Evolutionary conservation across 2,113 vertebrate genomes (phyloP).

Genomic region (Butorides virescens): DNA sequence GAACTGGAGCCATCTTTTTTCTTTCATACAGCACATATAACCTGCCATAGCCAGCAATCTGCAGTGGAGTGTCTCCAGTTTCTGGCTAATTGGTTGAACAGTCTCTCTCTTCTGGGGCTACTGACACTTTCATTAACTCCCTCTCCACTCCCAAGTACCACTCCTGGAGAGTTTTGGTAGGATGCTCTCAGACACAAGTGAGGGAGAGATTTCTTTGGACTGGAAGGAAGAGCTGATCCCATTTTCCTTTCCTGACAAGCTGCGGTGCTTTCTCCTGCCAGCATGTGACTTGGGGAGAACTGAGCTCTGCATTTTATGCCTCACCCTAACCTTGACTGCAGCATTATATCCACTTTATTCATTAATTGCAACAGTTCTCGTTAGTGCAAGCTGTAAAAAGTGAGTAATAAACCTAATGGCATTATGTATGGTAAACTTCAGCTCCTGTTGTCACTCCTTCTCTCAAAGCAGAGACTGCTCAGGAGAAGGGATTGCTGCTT

Average conservation of each 20-base stretch:
- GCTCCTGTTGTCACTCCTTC: background rate
- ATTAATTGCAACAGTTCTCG: background rate
- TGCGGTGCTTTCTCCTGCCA: background rate
- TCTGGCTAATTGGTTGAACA: background rate
- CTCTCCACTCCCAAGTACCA: background rate
- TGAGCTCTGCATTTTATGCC: background rate
- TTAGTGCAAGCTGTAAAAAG: background rate
- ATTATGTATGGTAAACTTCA: background rate
- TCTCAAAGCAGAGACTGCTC: background rate
- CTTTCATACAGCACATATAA: background rate
- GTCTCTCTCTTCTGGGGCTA: background rate
- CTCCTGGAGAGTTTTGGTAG: background rate
- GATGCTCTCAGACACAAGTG: background rate
- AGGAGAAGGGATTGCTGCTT: background rate
- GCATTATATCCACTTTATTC: background rate
- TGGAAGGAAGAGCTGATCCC: background rate
- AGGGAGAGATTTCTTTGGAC: background rate
- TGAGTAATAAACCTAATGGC: conserved; percentile 15
- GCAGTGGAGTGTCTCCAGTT: background rate
- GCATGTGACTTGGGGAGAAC: background rate
- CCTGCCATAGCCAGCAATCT: background rate
- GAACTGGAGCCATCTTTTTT: background rate
- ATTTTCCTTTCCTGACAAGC: background rate
- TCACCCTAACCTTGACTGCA: background rate
- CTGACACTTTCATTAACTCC: background rate